Conservation (phyloP, 2,113 vertebrate genomes). For the Leucopsar rothschildi region DNA sequence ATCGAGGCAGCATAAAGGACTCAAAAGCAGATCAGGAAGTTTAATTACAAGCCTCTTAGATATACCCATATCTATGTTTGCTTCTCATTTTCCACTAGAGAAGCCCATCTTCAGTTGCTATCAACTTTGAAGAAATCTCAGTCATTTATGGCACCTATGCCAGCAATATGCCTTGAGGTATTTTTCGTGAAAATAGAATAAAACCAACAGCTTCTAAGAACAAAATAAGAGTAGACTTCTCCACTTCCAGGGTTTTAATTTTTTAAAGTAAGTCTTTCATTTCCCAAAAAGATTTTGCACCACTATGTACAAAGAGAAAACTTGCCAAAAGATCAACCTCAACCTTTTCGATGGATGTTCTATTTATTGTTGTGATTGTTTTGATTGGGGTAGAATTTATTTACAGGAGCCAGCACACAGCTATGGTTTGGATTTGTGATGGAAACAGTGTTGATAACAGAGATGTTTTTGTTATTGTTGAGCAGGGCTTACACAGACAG, state of each 20-base stretch:
- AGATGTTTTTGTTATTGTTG: neutral
- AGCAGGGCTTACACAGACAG: neutral
- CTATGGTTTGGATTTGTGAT: neutral
- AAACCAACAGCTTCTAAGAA: neutral
- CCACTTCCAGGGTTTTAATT: neutral
- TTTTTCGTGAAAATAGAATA: neutral
- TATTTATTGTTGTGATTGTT: neutral
- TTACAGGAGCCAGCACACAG: neutral
- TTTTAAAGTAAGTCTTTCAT: neutral
- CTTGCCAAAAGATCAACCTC: neutral
- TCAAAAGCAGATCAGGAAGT: neutral
- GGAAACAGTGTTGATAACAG: neutral
- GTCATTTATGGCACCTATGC: neutral
- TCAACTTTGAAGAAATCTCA: neutral
- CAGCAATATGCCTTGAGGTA: neutral
- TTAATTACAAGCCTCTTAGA: neutral
- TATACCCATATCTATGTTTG: neutral
- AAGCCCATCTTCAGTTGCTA: neutral
- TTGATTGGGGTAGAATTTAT: neutral
- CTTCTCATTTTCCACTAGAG: neutral
- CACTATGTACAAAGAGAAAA: neutral
- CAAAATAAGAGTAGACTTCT: neutral
- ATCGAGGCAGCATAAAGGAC: neutral
- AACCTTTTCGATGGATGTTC: accelerated
- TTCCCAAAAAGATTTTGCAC: neutral